phyloP scores from a whole-genome alignment of 2,797 vertebrate genomes.

The Premnoplex brunnescens region DNA sequence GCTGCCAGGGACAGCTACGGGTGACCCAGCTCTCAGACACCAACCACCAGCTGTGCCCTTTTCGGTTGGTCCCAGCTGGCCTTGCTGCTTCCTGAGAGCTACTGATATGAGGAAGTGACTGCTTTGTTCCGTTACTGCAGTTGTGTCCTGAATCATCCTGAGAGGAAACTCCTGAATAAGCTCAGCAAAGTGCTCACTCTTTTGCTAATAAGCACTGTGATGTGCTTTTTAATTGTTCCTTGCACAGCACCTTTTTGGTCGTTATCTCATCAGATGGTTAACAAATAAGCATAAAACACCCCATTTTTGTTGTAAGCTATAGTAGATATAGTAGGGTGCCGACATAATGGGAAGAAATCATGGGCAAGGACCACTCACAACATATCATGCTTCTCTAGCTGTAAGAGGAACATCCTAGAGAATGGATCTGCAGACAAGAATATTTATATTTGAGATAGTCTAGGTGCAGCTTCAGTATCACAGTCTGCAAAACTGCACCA shows the following conservation, averaged over 20 bases:
- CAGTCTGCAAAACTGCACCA: background rate
- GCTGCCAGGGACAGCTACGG: background rate
- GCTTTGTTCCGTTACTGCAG: slow-evolving; percentile 14
- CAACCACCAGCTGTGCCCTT: background rate
- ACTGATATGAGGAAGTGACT: background rate
- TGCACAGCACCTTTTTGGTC: background rate
- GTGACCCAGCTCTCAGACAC: background rate
- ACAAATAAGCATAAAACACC: background rate
- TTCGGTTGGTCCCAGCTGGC: background rate
- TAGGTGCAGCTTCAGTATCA: background rate
- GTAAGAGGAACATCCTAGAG: background rate
- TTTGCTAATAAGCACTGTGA: background rate
- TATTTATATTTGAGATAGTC: background rate
- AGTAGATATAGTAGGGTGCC: background rate
- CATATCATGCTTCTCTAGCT: background rate
- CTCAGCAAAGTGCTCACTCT: background rate
- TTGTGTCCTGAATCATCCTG: slow-evolving; percentile 9
- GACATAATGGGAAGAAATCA: background rate
- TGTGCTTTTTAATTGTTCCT: background rate
- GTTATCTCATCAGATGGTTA: background rate
- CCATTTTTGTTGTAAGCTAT: background rate
- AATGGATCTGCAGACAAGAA: background rate
- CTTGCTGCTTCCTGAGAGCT: background rate
- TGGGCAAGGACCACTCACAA: background rate
- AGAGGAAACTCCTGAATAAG: background rate